Base-by-base conservation (phyloP, 2,888 invertebrate genomes). In the Cabera pusaria region DNA sequence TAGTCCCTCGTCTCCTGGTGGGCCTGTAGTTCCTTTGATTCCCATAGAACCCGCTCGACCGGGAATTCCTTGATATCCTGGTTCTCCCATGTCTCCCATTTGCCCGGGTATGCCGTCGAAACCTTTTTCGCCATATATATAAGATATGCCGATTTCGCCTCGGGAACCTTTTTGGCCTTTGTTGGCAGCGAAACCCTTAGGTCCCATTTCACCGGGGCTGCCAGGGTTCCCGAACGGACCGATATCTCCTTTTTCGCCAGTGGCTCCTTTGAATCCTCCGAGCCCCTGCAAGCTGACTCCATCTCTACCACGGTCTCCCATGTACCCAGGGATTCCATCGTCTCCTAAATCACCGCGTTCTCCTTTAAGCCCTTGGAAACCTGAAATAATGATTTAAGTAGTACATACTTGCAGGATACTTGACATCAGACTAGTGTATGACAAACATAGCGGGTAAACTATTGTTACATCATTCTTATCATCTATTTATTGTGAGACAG, bases 191-290 rank as follows among this genome's bases (percentile, higher is more conserved):
- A 89, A 84, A 3, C 96, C 96, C 59, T 90, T 90, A 0, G 82
- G 65, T 5, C 96, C 96, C 10, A 1, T 48, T 34, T 24, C 16
- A 8, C 87, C 87, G 29, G 32, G 61, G 5, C 63, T 59, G 16
- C 95, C 95, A 2, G 90, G 74, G 2, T 73, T 67, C 26, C 96
- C 96, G 18, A 72, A 82, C 0, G 90, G 91, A 6, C 96, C 94
- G 19, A 75, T 67, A 40, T 91, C 89, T 20, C 96, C 96, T 10
- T 85, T 89, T 25, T 91, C 73, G 16, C 96, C 96, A 1, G 88
- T 77, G 48, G 90, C 90, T 2, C 96, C 96, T 72, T 93, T 94
- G 5, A 82, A 66, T 6, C 96, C 96, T 12, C 55, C 53, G 7
- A 57, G 50, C 0, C 87, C 87, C 28, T 34, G 72, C 35, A 44